Base-by-base conservation (phyloP, 2,888 invertebrate species). In the Camptogramma bilineatum region DNA sequence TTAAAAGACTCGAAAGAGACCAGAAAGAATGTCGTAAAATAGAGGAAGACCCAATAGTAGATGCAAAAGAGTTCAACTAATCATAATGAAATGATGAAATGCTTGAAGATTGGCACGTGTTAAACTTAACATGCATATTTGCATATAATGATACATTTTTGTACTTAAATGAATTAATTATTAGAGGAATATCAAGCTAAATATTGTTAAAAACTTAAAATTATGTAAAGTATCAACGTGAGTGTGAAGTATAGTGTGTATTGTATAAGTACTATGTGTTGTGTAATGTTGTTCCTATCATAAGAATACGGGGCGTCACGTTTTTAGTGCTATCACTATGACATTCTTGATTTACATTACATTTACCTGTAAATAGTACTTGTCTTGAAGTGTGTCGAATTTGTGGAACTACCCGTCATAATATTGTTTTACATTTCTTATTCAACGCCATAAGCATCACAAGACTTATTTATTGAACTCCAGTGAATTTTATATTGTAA, bases 401-500 rank as follows among this genome's bases (percentile, higher is more conserved):
- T 44, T 44, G 16, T 44, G 17, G 7, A 7, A 8, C 2, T 8
- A 39, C 39, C 13, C n/a, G n/a, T 39, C 39, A 39, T 39, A 39
- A 44, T 7, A 16, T 34, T 42, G 44, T 44, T 4, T 31, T 39
- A 16, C 17, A 39, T 18, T 16, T 39, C 9, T 34, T 46, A 18
- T 60, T 52, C 72, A 78, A 73, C 72, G 75, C 72, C 74, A 73
- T 67, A 72, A 58, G 53, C 80, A 81, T 81, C 80, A 81, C 80
- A 81, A 81, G 70, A 75, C 74, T 76, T 73, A 72, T 71, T 82
- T 81, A 82, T 79, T 70, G 56, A 81, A 78, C 79, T 66, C 86
- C 86, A 86, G 86, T 86, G 86, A 81, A 70, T 68, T 75, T 75
- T 77, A 78, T 73, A 73, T 78, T 77, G 73, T 70, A 74, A 1